Percentiles rank a stretch among this genome's conserved stretches.
These are phyloP conservation scores for Megaustenia siamemsis DNA, from an alignment of 2,888 invertebrate species.

Conservation along the genomic window DNA sequence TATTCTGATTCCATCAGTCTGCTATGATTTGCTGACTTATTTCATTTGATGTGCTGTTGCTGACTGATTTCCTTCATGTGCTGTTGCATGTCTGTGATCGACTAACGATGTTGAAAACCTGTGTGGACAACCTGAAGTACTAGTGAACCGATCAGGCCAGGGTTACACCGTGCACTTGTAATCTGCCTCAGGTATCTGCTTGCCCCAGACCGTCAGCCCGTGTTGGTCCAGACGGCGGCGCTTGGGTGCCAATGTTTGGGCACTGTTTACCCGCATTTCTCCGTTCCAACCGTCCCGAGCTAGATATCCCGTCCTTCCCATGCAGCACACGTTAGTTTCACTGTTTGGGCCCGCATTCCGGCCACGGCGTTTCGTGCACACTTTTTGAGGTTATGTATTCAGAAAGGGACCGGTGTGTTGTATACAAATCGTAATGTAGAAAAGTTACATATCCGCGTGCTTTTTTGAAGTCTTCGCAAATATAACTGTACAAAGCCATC, in stretches of 20 bases:
- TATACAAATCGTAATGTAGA: no score
- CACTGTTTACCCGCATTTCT: slow-evolving; percentile 48
- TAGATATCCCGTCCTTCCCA: slow-evolving; percentile 17
- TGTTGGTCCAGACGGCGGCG: slow-evolving; percentile 55
- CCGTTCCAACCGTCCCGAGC: background rate
- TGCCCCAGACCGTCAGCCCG: slow-evolving; percentile 33
- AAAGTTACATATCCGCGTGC: no score
- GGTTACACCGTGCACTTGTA: slow-evolving; percentile 44
- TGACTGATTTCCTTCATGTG: no score
- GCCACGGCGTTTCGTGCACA: slow-evolving; percentile 15
- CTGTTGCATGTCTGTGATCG: no score
- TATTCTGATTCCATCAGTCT: no score
- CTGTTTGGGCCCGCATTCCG: slow-evolving; percentile 33
- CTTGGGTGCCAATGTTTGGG: slow-evolving; percentile 50
- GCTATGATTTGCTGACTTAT: no score
- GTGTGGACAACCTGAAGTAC: background rate
- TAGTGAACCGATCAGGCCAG: background rate
- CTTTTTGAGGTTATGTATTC: slow-evolving; percentile 14
- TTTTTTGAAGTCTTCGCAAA: no score
- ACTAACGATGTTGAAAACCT: no score
- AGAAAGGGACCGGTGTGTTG: background rate
- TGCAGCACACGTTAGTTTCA: slow-evolving; percentile 7
- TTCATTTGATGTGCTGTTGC: no score
- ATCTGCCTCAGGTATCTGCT: slow-evolving; percentile 42
- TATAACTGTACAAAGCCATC: no score